Evolutionary conservation across 2,113 vertebrate genomes (phyloP).

Genomic region (Campylomormyrus tamandua): DNA sequence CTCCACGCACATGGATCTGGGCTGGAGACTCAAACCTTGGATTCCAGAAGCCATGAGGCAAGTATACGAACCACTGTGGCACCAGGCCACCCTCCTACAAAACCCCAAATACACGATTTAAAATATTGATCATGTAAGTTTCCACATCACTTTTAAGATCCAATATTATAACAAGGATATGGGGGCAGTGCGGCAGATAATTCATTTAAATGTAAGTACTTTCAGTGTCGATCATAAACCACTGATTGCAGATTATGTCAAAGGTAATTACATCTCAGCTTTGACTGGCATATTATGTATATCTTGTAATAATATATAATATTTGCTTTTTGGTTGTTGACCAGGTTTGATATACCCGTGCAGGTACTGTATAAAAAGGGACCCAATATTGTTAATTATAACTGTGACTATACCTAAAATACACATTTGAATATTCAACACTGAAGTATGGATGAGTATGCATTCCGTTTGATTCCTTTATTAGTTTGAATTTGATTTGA

Average conservation of each 20-base stretch:
- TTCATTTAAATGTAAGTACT: not conserved
- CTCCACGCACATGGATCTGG: no score
- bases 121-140: not conserved
- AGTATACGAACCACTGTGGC: no score
- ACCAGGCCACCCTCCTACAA: not conserved
- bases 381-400: not conserved
- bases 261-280: conserved; percentile 5
- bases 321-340: not conserved
- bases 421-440: not conserved
- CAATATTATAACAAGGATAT: not conserved
- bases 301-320: not conserved
- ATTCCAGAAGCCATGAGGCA: no score
- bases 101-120: not conserved
- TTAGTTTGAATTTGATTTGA: not conserved
- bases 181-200: not conserved
- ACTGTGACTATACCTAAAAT: not conserved
- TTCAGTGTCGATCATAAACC: not conserved
- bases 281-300: not conserved
- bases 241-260: conserved; percentile 1
- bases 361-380: not conserved
- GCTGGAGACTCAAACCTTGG: no score
- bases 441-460: not conserved
- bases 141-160: not conserved
- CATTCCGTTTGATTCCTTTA: not conserved
- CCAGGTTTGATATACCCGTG: not conserved